phyloP scores from a whole-genome alignment of 2,797 vertebrate genomes.

The Molossus alvarezi region DNA sequence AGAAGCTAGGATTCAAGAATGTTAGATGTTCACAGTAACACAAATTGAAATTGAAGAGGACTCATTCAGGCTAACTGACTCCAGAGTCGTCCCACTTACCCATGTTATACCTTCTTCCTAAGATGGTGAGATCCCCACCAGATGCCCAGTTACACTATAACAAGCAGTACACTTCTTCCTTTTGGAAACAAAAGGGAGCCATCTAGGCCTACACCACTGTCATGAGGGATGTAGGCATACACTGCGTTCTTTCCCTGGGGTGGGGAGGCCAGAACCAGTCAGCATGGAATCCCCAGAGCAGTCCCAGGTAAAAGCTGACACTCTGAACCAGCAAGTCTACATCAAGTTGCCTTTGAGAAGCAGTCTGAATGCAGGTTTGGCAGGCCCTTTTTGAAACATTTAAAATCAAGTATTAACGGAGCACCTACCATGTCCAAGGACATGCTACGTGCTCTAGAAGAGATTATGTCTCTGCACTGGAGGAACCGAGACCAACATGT shows the following conservation, averaged over 20 bases:
- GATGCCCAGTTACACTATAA: neutral
- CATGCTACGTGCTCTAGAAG: neutral
- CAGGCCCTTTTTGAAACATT: neutral
- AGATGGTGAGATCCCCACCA: neutral
- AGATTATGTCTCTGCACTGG: neutral
- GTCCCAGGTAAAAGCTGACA: neutral
- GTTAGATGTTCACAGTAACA: neutral
- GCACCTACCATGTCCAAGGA: neutral
- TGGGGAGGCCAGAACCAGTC: neutral
- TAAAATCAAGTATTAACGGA: neutral
- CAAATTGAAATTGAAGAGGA: neutral
- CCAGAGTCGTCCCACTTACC: neutral
- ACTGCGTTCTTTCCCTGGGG: neutral
- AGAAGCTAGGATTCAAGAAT: neutral
- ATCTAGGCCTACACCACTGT: neutral
- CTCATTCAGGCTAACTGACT: neutral
- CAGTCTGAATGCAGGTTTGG: neutral
- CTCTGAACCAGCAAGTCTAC: neutral
- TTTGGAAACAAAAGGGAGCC: neutral
- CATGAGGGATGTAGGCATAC: rapidly evolving
- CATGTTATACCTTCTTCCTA: neutral
- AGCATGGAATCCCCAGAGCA: neutral
- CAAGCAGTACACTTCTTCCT: neutral
- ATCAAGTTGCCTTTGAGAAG: neutral
- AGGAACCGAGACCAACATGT: rapidly evolving